Conservation (phyloP, 2,113 vertebrate genomes). For the Pedionomus torquatus region DNA sequence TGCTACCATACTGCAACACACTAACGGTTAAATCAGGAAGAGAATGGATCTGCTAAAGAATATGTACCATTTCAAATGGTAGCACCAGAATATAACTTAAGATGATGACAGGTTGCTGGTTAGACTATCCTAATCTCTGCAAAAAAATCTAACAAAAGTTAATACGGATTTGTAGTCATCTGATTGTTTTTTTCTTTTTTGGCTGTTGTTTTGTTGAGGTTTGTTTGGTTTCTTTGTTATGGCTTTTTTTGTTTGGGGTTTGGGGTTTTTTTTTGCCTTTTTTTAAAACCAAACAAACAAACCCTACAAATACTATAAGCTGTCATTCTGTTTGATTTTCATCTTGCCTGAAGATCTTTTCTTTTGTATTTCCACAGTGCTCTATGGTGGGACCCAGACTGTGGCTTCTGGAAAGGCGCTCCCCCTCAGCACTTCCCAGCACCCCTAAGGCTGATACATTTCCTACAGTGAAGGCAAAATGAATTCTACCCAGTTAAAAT, state of each 20-base stretch:
- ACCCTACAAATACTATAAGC: background rate
- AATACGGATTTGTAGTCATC: background rate
- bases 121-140: background rate
- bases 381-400: background rate
- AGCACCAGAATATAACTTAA: background rate
- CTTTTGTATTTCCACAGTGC: background rate
- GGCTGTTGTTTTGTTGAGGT: background rate
- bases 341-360: background rate
- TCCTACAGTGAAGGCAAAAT: background rate
- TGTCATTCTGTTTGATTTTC: background rate
- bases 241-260: background rate
- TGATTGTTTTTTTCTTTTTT: background rate
- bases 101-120: background rate
- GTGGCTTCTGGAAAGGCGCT: background rate
- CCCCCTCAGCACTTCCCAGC: background rate
- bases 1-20: background rate
- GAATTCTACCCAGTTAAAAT: background rate
- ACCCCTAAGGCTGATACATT: background rate
- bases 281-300: background rate
- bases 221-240: background rate
- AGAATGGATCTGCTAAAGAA: background rate
- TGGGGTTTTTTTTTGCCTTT: background rate
- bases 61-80: background rate
- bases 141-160: background rate
- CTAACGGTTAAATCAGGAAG: background rate